Percentiles rank a stretch among this genome's conserved stretches.
Evolutionary conservation across 1,140 invertebrate species (phyloP).

Genomic region (Pissodes strobi): DNA sequence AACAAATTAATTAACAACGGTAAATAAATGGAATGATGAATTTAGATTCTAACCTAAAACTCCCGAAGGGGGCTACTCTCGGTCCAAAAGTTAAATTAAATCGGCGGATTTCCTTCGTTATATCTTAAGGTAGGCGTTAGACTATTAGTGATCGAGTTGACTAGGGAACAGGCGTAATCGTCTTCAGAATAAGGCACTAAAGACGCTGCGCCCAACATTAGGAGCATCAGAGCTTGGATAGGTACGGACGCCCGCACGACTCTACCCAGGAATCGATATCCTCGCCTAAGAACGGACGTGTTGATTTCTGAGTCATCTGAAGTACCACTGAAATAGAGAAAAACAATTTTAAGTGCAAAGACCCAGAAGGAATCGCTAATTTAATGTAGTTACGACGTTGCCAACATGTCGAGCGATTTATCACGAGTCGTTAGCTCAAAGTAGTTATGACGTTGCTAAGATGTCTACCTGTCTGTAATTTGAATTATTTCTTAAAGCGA

Average conservation of each 20-base stretch:
- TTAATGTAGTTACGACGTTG: too few species aligned
- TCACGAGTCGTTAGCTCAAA: too few species aligned
- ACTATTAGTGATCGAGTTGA: slow-evolving; percentile 78
- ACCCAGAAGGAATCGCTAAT: too few species aligned
- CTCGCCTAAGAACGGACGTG: slow-evolving; percentile 69
- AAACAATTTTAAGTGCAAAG: too few species aligned
- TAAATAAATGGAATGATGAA: slow-evolving; percentile 45
- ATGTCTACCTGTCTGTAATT: too few species aligned
- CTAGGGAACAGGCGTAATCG: slow-evolving; percentile 81
- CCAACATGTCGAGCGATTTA: too few species aligned
- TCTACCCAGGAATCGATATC: slow-evolving; percentile 81
- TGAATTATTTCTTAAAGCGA: too few species aligned
- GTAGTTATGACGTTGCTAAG: too few species aligned
- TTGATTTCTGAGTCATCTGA: slow-evolving; percentile 56
- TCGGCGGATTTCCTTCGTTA: slow-evolving; percentile 86
- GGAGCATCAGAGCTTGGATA: slow-evolving; percentile 85
- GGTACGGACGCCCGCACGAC: slow-evolving; percentile 88
- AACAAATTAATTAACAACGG: slow-evolving; percentile 4
- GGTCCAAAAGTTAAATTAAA: slow-evolving; percentile 60
- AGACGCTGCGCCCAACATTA: slow-evolving; percentile 85
- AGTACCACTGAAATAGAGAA: slow-evolving; percentile 43
- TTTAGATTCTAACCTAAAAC: slow-evolving; percentile 30
- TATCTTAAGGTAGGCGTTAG: slow-evolving; percentile 86
- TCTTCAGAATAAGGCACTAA: slow-evolving; percentile 84
- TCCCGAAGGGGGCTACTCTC: background rate